A percentile compares a stretch with the other conserved stretches of the same genome.
Evolutionary conservation across 2,113 vertebrate species (phyloP).

Genomic region (Helogale parvula): DNA sequence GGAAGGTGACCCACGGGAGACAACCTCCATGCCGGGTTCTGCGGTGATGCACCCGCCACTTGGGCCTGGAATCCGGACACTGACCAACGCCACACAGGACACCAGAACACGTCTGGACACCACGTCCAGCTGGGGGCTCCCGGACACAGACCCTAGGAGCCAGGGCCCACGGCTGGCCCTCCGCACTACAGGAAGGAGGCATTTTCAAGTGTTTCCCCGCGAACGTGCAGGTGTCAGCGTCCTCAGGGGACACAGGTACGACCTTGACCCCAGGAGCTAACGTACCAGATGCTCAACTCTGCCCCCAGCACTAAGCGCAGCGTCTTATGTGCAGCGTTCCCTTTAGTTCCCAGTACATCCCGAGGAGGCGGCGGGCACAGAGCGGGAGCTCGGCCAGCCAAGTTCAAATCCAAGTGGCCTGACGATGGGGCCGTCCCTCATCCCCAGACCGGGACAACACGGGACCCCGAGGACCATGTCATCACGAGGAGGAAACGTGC

Average conservation of each 20-base stretch:
- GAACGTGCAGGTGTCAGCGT: background rate
- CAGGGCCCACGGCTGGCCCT: background rate
- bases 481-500: too few species aligned
- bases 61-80: background rate
- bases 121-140: background rate
- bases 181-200: fast-evolving
- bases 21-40: fast-evolving
- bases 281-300: fast-evolving
- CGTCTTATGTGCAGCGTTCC: fast-evolving
- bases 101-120: fast-evolving
- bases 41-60: fast-evolving
- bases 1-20: too few species aligned
- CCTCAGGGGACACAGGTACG: background rate
- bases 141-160: background rate
- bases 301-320: fast-evolving
- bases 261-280: too few species aligned
- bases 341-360: background rate
- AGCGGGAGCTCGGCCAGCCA: background rate
- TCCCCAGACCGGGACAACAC: fast-evolving
- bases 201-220: background rate
- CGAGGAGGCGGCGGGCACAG: fast-evolving
- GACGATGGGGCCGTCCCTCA: background rate
- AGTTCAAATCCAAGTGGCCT: background rate
- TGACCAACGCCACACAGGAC: fast-evolving
- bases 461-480: background rate